phyloP scores from a whole-genome alignment of 2,888 invertebrate genomes.

The Siphlonurus alternatus region DNA sequence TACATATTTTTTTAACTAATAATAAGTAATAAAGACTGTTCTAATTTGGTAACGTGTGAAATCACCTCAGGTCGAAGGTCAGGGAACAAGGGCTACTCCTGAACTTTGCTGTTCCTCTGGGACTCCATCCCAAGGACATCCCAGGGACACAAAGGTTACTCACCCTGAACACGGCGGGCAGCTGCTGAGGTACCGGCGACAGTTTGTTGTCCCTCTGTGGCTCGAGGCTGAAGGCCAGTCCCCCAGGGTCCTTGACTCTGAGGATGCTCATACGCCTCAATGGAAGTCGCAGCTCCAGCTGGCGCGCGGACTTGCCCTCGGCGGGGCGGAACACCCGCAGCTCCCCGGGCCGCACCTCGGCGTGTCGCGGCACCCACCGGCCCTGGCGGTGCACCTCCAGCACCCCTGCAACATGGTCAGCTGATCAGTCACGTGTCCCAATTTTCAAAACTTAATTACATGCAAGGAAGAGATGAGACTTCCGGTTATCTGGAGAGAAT shows the following conservation, averaged over 20 bases:
- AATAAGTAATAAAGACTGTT: too few species aligned
- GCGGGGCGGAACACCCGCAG: constrained; percentile 7
- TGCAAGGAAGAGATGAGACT: too few species aligned
- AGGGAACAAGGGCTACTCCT: too few species aligned
- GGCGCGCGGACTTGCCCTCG: constrained; percentile 2
- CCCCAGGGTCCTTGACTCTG: not conserved
- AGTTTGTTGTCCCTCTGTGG: not conserved
- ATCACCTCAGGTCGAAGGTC: too few species aligned
- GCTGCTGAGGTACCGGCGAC: constrained; percentile 20
- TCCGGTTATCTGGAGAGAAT: too few species aligned
- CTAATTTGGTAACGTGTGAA: too few species aligned
- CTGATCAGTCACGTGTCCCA: too few species aligned
- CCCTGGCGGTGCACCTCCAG: constrained; percentile 8
- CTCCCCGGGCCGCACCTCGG: constrained; percentile 9
- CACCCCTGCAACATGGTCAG: constrained; percentile 7
- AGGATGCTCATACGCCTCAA: constrained; percentile 25
- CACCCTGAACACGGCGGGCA: constrained; percentile 22
- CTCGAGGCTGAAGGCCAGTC: not conserved
- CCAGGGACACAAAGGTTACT: too few species aligned
- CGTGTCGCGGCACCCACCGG: constrained; percentile 7
- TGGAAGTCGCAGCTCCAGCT: constrained; percentile 20
- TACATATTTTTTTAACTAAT: too few species aligned
- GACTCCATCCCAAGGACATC: too few species aligned
- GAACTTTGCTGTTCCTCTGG: too few species aligned
- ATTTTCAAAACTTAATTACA: too few species aligned